A percentile compares a stretch with the other conserved stretches of the same genome.
These are phyloP conservation scores for Exocentrus adspersus DNA, from an alignment of 2,888 invertebrate species.

Conservation along the genomic window DNA sequence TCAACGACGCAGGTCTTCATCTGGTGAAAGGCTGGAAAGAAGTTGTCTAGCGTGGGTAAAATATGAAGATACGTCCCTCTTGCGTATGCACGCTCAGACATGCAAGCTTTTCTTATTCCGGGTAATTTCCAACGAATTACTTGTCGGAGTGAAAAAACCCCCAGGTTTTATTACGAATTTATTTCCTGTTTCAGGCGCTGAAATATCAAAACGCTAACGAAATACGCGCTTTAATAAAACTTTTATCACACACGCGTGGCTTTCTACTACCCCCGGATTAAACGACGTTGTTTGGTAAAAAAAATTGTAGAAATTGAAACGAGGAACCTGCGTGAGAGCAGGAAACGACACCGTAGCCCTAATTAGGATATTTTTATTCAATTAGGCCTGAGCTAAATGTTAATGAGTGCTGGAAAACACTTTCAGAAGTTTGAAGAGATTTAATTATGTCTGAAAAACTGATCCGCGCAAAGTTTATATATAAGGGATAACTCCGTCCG, in stretches of 20 bases:
- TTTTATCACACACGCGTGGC: constrained; percentile 7
- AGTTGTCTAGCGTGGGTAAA: too few relatives aligned
- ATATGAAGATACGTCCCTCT: too few relatives aligned
- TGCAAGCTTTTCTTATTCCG: constrained; percentile 33
- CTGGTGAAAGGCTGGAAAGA: too few relatives aligned
- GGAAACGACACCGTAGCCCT: constrained; percentile 21
- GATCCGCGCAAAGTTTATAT: constrained; percentile 41
- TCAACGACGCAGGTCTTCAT: too few relatives aligned
- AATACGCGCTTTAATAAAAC: constrained; percentile 9
- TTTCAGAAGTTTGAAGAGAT: constrained; percentile 42
- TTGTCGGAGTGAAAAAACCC: constrained; percentile 42
- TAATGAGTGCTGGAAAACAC: constrained; percentile 46
- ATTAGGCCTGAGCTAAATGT: constrained; percentile 43
- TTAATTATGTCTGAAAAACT: constrained; percentile 49
- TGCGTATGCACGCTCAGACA: too few relatives aligned
- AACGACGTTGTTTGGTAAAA: background rate
- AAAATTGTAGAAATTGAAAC: too few relatives aligned
- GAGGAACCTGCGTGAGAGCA: constrained; percentile 9
- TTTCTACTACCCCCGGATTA: constrained; percentile 2
- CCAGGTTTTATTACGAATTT: constrained; percentile 34
- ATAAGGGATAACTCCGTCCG: constrained; percentile 45
- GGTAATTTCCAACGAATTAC: constrained; percentile 44
- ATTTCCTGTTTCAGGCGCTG: constrained; percentile 33
- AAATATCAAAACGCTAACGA: constrained; percentile 29
- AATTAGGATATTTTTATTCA: constrained; percentile 47